These are phyloP conservation scores for Xiphorhynchus elegans DNA, from an alignment of 2,113 vertebrate genomes.

Conservation along the genomic window DNA sequence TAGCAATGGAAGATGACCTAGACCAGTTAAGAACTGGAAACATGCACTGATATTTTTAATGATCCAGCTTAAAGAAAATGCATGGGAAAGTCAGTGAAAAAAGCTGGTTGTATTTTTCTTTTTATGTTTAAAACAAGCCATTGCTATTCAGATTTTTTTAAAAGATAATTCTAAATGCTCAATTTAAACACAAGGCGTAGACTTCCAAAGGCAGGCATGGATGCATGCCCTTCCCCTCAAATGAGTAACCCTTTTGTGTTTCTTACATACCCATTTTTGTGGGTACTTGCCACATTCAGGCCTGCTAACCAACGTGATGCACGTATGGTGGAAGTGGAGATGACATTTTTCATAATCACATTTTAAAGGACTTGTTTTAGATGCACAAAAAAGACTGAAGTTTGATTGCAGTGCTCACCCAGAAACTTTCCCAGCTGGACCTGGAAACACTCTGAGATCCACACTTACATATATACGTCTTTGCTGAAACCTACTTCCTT, in stretches of 20 bases:
- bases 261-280: neutral
- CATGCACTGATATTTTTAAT: neutral
- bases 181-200: neutral
- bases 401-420: neutral
- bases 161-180: slow-evolving; percentile 2
- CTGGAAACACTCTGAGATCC: neutral
- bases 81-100: neutral
- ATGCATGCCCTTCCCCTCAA: neutral
- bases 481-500: neutral
- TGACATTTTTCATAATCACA: neutral
- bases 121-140: neutral
- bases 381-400: neutral
- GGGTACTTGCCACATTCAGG: neutral
- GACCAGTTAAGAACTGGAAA: slow-evolving; percentile 30
- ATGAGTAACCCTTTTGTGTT: neutral
- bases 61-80: neutral
- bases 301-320: neutral
- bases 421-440: neutral
- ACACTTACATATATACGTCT: neutral
- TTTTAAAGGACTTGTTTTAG: neutral
- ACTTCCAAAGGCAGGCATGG: neutral
- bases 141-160: neutral
- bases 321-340: rapidly evolving
- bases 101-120: neutral
- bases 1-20: neutral